Base-by-base conservation (phyloP, 2,888 invertebrate species). In the Gonocerus acuteangulatus region DNA sequence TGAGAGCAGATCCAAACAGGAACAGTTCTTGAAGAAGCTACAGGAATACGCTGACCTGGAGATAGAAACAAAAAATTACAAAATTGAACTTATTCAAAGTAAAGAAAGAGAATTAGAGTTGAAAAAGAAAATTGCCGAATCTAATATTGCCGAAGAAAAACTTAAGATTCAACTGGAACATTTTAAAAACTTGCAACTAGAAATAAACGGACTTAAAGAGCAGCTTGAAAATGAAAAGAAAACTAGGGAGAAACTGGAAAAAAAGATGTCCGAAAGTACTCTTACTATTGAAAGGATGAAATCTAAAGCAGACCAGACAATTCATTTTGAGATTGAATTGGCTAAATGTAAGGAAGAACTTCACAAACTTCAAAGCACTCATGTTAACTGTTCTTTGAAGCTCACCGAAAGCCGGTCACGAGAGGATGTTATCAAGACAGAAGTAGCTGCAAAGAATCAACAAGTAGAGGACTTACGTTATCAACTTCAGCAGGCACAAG, bases 401-500 rank as follows among this genome's bases (percentile, higher is more conserved):
- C 16, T 57, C 15, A 22, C 57, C 2, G 57, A 47, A 6, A 27
- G 22, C 22, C 21, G 32, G 18, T 57, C 57, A 6, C 23, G 45
- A 18, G 57, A 57, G n/a, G 57, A 57, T 18, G 27, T 57, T 16
- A 7, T 57, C 15, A 32, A 47, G 51, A 61, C 44, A 6, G 61
- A 64, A 9, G 19, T 64, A 4, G 15, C 16, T 9, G 16, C 61
- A 1, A 61, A 64, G 27, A n/a, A 19, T n/a, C 27, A 48, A 2
- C 39, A 36, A 3, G 18, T 64, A 2, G 64, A 61, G 11, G 27
- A 19, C 15, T 39, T 59, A 42, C 61, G 59, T 22, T 22, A 15
- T 4, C 61, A 64, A 49, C n/a, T 64, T n/a, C 44, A 45, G 13
- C 32, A 44, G 9, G 34, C 58, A 13, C 64, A 61, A 21, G 19